Base-by-base conservation (phyloP, 1,140 invertebrate genomes). In the Drosophila asahinai region DNA sequence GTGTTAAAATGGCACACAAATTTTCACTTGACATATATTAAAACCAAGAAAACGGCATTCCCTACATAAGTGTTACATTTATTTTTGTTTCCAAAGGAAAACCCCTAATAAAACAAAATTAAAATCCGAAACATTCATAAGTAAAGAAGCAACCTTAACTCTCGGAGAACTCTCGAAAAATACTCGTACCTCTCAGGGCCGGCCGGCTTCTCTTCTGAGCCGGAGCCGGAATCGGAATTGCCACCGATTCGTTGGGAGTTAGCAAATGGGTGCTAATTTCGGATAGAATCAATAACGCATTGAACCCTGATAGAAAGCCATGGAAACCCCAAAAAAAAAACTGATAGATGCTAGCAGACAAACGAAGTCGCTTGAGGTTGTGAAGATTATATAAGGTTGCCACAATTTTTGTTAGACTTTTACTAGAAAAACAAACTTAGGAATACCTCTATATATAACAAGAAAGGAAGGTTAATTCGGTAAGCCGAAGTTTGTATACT, bases 191-290 rank as follows among this genome's bases (percentile, higher is more conserved):
- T 22, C 36, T 55, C 58, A 61, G 48, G 58, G 68, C 42, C 57
- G 58, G 68, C 42, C 57, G 19, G 33, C 25, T 36, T 17, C 30
- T 72, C 22, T 36, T 63, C 19, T 27, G 12, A 67, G 55, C 54
- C 73, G 64, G 12, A 67, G 55, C 54, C 73, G 64, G 51, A 77
- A 62, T 68, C 19, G 73, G 51, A 57, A 49, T 49, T 38, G 57
- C 58, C 33, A 38, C 27, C 55, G 76, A 80, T 76, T 71, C 47
- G 63, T 70, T 81, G 64, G 62, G 38, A 87, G 62, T 87, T 87
- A 89, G 70, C 84, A 73, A 25, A 9, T 38, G 74, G 43, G 66
- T 87, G 84, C 60, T 87, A 87, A 87, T 75, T 83, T 65, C 22
- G 22, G 12, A 19, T 67, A 68, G 38, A 67, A 65, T 63, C 54